These are phyloP conservation scores for Brevipalpus yothersi DNA, from an alignment of 1,140 invertebrate genomes.

Conservation along the genomic window DNA sequence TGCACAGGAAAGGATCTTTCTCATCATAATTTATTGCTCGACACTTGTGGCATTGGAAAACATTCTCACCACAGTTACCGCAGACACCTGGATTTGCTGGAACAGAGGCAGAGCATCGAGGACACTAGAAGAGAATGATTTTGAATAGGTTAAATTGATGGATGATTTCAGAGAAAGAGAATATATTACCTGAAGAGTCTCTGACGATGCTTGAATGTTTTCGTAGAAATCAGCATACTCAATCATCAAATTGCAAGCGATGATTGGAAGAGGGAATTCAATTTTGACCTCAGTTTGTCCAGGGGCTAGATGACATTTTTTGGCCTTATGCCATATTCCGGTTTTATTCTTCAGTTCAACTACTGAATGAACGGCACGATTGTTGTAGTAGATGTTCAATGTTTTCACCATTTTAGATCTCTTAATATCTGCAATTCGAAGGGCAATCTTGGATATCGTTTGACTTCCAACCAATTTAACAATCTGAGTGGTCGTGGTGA, in stretches of 20 bases:
- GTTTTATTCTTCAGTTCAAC: slow-evolving; percentile 89
- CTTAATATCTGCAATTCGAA: slow-evolving; percentile 82
- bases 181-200: slow-evolving; percentile 34
- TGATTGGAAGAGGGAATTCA: slow-evolving; percentile 81
- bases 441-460: slow-evolving; percentile 74
- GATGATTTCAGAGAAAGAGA: too few relatives aligned
- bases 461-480: slow-evolving; percentile 84
- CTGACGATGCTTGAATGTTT: slow-evolving; percentile 45
- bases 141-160: slow-evolving; percentile 16
- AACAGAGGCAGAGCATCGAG: slow-evolving; percentile 79
- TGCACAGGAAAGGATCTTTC: slow-evolving; percentile 93
- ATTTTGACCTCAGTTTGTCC: slow-evolving; percentile 88
- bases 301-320: slow-evolving; percentile 58
- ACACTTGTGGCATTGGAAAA: slow-evolving; percentile 56
- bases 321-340: slow-evolving; percentile 86
- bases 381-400: slow-evolving; percentile 91
- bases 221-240: slow-evolving; percentile 96
- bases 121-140: slow-evolving; percentile 33
- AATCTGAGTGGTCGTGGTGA: slow-evolving; percentile 89
- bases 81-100: slow-evolving; percentile 92
- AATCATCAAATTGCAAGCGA: slow-evolving; percentile 95
- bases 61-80: slow-evolving; percentile 91
- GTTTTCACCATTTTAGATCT: slow-evolving; percentile 88
- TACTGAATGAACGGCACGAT: slow-evolving; percentile 76
- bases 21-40: slow-evolving; percentile 95